These are phyloP conservation scores for Mesochorus sp. DNA, from an alignment of 2,888 invertebrate genomes.

Conservation along the genomic window DNA sequence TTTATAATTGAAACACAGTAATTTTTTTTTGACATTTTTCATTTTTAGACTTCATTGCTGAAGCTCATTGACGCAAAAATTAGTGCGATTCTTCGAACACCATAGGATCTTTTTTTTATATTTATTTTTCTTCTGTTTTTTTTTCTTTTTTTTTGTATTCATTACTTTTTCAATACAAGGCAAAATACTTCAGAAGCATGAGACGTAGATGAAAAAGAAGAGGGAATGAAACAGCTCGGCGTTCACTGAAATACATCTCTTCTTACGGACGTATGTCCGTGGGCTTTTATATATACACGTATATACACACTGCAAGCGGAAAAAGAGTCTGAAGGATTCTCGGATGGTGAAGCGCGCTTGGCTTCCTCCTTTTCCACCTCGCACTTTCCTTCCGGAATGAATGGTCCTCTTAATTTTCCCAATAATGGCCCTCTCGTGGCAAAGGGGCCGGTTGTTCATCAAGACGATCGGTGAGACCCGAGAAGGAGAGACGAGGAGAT, in stretches of 20 bases:
- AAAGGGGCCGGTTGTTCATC: slow-evolving; percentile 74
- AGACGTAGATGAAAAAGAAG: slow-evolving; percentile 44
- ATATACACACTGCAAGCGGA: slow-evolving; percentile 2
- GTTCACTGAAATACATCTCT: slow-evolving; percentile 40
- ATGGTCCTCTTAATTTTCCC: slow-evolving; percentile 78
- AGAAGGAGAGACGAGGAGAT: slow-evolving; percentile 19
- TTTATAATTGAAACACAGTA: too few species aligned
- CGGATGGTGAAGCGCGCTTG: slow-evolving; percentile 44
- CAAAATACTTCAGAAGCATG: slow-evolving; percentile 1
- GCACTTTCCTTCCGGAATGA: slow-evolving; percentile 61
- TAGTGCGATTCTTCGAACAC: too few species aligned
- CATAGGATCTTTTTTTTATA: too few species aligned
- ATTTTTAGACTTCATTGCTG: too few species aligned
- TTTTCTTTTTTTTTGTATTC: too few species aligned
- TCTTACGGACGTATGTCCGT: slow-evolving; percentile 7
- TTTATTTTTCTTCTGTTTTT: too few species aligned
- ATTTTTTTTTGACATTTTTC: too few species aligned
- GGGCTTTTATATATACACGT: slow-evolving; percentile 20
- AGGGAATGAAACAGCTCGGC: slow-evolving; percentile 45
- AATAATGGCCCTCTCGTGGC: slow-evolving; percentile 73
- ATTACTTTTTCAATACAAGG: too few species aligned
- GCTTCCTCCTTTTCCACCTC: not conserved
- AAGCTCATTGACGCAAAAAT: too few species aligned
- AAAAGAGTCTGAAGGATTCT: slow-evolving; percentile 37
- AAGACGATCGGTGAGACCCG: slow-evolving; percentile 63